Base-by-base conservation (phyloP, 1,140 invertebrate species). In the Tyrophagus putrescentiae region DNA sequence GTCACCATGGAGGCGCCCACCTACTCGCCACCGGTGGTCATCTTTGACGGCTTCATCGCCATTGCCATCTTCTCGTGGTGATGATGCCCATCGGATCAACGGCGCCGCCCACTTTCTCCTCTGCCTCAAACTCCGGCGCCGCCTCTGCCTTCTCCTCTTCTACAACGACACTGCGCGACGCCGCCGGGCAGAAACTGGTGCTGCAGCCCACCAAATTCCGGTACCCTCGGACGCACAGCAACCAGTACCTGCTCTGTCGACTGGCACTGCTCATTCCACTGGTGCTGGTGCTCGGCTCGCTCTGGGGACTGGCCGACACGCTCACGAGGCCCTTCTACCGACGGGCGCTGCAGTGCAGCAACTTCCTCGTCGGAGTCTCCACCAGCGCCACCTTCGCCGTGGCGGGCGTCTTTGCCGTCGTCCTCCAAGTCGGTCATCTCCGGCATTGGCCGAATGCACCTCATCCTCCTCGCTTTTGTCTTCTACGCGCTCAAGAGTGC, bases 391-490 rank as follows among this genome's bases (percentile, higher is more conserved):
- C 61, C n/a, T 67, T 66, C 39, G 32, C 48, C 21, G 52, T 53
- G 16, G 64, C 57, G 16, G 28, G 64, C 16, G 61, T 62, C 5
- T 67, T 67, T 23, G 58, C 61, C 13, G n/a, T 41, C 64, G 13
- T 61, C 67, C 7, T 61, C 66, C 1, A 67, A 67, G 44, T 64
- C 66, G 18, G 31, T 67, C 54, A 64, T 66, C 9, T 21, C 58
- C 16, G 67, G 64, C 27, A 64, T 67, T 36, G 67, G 67, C 21
- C 57, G 66, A 33, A 62, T 60, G 7, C 58, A 67, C 54, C 52
- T 67, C 0, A 45, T 67, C 23, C 62, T 65, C 1, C 64, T 67
- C 16, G 64, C 60, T 1, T 67, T 67, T 41, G 31, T 65, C 3
- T 67, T 67, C 29, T 67, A 67, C 53, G 57, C 61, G 6, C 62